Evolutionary conservation across 2,113 vertebrate genomes (phyloP).

Genomic region (Asarcornis scutulata): DNA sequence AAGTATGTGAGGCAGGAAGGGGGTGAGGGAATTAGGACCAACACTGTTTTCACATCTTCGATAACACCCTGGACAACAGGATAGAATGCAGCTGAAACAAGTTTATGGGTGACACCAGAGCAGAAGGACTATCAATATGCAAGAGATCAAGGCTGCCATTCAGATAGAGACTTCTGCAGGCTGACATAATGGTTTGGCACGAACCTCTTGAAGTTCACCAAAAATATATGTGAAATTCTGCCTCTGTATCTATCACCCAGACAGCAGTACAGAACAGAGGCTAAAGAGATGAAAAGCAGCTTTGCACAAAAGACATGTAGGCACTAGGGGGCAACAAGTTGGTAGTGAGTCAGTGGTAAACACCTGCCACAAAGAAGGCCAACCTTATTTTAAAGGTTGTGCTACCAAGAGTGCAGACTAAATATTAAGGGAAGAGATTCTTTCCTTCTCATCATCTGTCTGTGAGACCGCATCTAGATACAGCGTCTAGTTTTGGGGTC

Average conservation of each 20-base stretch:
- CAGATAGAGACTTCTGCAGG: not conserved
- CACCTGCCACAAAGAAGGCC: too few relatives aligned
- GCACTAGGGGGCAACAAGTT: not conserved
- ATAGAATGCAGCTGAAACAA: not conserved
- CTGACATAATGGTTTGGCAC: not conserved
- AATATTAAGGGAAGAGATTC: fast-evolving
- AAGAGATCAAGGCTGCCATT: not conserved
- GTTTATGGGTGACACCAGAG: not conserved
- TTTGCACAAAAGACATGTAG: not conserved
- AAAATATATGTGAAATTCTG: not conserved
- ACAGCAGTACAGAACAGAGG: not conserved
- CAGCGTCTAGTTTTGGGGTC: not conserved
- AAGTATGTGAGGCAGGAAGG: not conserved
- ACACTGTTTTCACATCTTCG: not conserved
- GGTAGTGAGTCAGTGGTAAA: not conserved
- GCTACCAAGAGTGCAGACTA: not conserved
- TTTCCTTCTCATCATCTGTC: not conserved
- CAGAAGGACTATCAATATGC: not conserved
- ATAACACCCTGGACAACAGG: not conserved
- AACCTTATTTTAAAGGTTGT: not conserved
- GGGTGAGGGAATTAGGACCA: fast-evolving
- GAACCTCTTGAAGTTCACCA: not conserved
- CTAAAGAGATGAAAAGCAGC: not conserved
- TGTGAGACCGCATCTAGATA: not conserved
- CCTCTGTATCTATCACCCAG: not conserved